Percentiles rank a stretch among this genome's conserved stretches.
phyloP scores from a whole-genome alignment of 2,113 vertebrate genomes.

The Aplodontia rufa region DNA sequence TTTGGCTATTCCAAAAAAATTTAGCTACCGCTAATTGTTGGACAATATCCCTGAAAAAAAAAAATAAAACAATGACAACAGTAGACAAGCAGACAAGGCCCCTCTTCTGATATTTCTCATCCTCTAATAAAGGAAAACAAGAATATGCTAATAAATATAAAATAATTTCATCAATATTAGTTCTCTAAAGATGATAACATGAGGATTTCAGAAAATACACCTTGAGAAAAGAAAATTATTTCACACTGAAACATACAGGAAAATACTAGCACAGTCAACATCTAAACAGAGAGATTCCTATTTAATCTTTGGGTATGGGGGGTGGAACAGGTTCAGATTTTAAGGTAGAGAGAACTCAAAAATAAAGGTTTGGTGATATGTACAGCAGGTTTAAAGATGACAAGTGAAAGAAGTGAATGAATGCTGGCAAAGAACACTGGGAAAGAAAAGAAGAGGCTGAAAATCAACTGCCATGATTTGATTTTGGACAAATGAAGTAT shows the following conservation, averaged over 20 bases:
- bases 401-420: background rate
- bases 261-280: background rate
- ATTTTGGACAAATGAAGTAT: background rate
- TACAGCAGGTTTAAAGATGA: background rate
- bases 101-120: background rate
- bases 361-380: background rate
- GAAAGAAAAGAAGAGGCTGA: background rate
- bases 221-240: background rate
- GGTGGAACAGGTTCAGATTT: background rate
- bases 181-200: background rate
- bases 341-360: background rate
- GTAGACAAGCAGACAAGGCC: background rate
- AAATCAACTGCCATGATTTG: background rate
- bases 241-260: background rate
- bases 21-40: background rate
- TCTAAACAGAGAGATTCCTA: background rate
- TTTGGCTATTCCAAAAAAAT: background rate
- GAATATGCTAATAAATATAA: background rate
- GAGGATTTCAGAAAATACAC: background rate
- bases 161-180: background rate
- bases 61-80: too few relatives aligned
- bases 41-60: background rate
- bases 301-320: background rate
- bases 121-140: background rate
- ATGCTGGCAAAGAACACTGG: background rate